These are phyloP conservation scores for Drepana arcuata DNA, from an alignment of 1,140 invertebrate genomes.

Conservation along the genomic window DNA sequence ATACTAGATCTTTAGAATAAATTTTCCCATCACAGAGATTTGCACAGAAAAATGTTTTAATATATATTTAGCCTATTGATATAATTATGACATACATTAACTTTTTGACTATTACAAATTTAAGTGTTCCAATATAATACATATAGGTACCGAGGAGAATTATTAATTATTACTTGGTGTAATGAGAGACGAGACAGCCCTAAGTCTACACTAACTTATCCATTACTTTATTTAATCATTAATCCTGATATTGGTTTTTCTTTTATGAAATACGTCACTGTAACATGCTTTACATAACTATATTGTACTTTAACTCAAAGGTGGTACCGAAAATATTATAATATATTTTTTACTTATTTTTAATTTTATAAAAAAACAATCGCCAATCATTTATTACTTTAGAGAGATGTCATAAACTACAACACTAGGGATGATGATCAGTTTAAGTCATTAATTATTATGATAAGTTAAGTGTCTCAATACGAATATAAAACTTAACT, in stretches of 20 bases:
- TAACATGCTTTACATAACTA: conserved; percentile 60
- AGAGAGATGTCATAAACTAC: conserved; percentile 56
- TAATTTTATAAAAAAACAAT: conserved; percentile 57
- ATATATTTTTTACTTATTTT: too few relatives aligned
- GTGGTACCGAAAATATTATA: conserved; percentile 69
- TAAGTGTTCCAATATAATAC: conserved; percentile 54
- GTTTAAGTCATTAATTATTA: conserved; percentile 51
- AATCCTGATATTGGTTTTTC: conserved; percentile 40
- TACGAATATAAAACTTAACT: conserved; percentile 52
- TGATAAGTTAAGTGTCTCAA: conserved; percentile 49
- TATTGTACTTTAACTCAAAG: conserved; percentile 70
- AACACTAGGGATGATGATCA: conserved; percentile 42
- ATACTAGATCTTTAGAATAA: conserved; percentile 68
- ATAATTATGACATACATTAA: conserved; percentile 57
- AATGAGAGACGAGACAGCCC: conserved; percentile 61
- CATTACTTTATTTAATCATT: conserved; percentile 37
- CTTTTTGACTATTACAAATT: conserved; percentile 53
- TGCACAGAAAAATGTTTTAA: conserved; percentile 53
- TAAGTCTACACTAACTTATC: conserved; percentile 57
- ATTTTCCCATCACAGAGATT: conserved; percentile 67
- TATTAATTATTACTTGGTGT: conserved; percentile 42
- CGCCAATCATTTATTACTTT: conserved; percentile 57
- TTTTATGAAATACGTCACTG: conserved; percentile 49
- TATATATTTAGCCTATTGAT: conserved; percentile 60
- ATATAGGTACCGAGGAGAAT: conserved; percentile 49